A percentile compares a stretch with the other conserved stretches of the same genome.
phyloP scores from a whole-genome alignment of 2,797 vertebrate species.

The Pogoniulus pusillus region DNA sequence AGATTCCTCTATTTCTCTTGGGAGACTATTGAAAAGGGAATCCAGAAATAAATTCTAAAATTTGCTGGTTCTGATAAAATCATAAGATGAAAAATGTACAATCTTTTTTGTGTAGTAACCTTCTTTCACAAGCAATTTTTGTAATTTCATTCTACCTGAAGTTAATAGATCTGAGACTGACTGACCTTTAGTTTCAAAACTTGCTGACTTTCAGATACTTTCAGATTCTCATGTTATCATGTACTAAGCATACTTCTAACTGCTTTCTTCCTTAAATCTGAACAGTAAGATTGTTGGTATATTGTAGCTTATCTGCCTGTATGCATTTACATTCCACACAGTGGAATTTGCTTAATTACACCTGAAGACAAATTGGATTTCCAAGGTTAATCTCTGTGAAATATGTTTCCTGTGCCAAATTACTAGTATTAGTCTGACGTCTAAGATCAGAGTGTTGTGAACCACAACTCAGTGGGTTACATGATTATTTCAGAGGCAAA shows the following conservation, averaged over 20 bases:
- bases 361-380: neutral
- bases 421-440: neutral
- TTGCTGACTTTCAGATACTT: neutral
- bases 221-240: neutral
- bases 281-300: neutral
- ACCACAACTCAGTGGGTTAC: neutral
- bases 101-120: neutral
- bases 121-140: neutral
- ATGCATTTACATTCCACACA: neutral
- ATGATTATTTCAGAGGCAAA: neutral
- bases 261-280: neutral
- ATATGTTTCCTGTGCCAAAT: neutral
- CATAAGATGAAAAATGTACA: neutral
- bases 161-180: neutral
- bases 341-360: neutral
- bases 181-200: conserved; percentile 15
- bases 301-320: neutral
- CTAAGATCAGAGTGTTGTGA: neutral
- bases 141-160: neutral
- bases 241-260: neutral
- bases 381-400: neutral
- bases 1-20: neutral
- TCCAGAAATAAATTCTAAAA: neutral
- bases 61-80: neutral
- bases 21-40: neutral